Conservation (phyloP, 2,888 invertebrate species). For the Campoletis raptor region DNA sequence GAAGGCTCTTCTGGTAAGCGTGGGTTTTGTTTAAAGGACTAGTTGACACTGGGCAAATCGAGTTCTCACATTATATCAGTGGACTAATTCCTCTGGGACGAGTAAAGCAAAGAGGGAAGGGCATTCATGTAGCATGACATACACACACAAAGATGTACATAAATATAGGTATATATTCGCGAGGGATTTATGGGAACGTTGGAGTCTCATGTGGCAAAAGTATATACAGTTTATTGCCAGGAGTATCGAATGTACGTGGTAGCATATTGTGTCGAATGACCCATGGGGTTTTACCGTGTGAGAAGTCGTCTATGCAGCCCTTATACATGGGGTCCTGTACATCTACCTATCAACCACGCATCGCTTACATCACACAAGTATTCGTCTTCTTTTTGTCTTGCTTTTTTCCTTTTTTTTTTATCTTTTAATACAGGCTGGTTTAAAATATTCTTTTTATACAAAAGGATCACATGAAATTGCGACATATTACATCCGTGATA, state of each 20-base stretch:
- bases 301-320: constrained; percentile 74
- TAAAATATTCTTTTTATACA: background rate
- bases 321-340: constrained; percentile 37
- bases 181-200: constrained; percentile 83
- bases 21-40: constrained; percentile 23
- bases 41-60: constrained; percentile 52
- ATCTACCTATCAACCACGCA: constrained; percentile 36
- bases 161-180: constrained; percentile 69
- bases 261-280: constrained; percentile 81
- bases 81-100: constrained; percentile 75
- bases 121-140: constrained; percentile 45
- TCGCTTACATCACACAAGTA: constrained; percentile 16
- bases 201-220: constrained; percentile 64
- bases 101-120: constrained; percentile 67
- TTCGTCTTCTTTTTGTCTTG: background rate
- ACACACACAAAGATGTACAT: background rate
- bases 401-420: background rate
- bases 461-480: background rate
- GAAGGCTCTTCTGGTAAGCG: constrained; percentile 4
- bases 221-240: constrained; percentile 70
- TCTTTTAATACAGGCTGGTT: background rate
- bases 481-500: background rate
- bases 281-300: constrained; percentile 80
- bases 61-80: constrained; percentile 84
- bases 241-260: constrained; percentile 80